Evolutionary conservation across 1,140 invertebrate genomes (phyloP), one percentile per base, ranked within the genome.

Genomic region (Saccostrea echinata): DNA sequence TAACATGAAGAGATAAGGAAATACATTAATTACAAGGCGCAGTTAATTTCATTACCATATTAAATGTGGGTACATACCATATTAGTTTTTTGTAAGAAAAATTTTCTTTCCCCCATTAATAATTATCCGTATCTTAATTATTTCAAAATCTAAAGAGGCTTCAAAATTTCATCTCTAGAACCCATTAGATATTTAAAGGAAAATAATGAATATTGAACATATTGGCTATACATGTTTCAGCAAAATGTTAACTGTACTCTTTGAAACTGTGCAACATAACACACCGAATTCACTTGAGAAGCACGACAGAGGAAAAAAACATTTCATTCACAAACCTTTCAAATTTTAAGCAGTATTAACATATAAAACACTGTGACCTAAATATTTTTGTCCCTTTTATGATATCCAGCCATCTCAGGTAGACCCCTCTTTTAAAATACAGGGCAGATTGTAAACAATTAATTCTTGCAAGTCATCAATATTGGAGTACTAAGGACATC

Each of bases 391-490:
- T 27, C 68, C n/a, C 30, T 61, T 61, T 61, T 61, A 61, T n/a
- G n/a, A 61, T 21, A 18, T 61, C 16, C 55, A 3, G 16, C 68
- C 8, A 3, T 24, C 68, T 76, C 68, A 76, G 68, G 68, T 76
- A 30, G 24, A 30, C n/a, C 55, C 55, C 55, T 16, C 18, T 61
- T 21, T 21, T 13, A 61, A 61, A 21, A 61, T 21, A 43, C 4
- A 2, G 55, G 30, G 68, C 68, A 76, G 68, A 30, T 76, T 76
- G 68, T 30, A 76, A 76, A 76, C 68, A 76, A 76, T 76, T 76
- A 76, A 30, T 76, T 76, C 68, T 76, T 27, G 33, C 27, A 76
- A 76, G 68, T 76, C 68, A 76, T 76, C 68, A 76, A 76, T 76
- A 76, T 33, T 76, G 27, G 68, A 76, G 68, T 11, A 24, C 27